A percentile compares a stretch with the other conserved stretches of the same genome.
These are phyloP conservation scores for Caenorhabditis tropicalis DNA, from an alignment of 1,140 invertebrate genomes.

Conservation along the genomic window DNA sequence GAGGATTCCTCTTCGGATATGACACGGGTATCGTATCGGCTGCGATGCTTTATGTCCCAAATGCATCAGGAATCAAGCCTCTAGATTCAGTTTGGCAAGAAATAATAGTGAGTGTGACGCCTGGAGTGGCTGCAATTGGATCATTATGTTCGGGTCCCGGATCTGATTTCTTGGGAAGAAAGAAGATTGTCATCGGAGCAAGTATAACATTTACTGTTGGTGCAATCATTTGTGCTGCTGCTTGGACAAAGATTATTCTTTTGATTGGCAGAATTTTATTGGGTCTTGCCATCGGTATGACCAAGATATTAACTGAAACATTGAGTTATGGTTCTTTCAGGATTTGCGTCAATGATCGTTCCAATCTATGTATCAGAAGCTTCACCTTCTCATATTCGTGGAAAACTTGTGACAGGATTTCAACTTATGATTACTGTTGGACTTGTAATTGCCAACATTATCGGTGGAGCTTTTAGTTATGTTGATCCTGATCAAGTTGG, in stretches of 20 bases:
- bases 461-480: constrained; percentile 76
- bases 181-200: constrained; percentile 76
- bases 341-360: constrained; percentile 77
- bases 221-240: constrained; percentile 75
- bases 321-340: constrained; percentile 64
- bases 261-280: constrained; percentile 76
- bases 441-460: constrained; percentile 75
- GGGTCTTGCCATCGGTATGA: constrained; percentile 77
- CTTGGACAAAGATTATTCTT: constrained; percentile 74
- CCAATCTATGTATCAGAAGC: constrained; percentile 78
- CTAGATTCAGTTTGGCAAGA: constrained; percentile 56
- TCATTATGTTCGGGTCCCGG: constrained; percentile 75
- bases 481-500: constrained; percentile 73
- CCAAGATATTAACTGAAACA: neutral
- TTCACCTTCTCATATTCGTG: constrained; percentile 74
- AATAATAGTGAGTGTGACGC: constrained; percentile 65
- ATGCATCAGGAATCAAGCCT: constrained; percentile 58
- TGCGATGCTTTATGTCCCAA: constrained; percentile 76
- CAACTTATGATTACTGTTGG: constrained; percentile 77
- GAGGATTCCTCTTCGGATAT: constrained; percentile 79
- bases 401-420: constrained; percentile 75
- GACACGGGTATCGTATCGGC: constrained; percentile 79
- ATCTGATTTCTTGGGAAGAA: constrained; percentile 75
- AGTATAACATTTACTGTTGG: constrained; percentile 76
- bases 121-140: constrained; percentile 75